Conservation (phyloP, 2,888 invertebrate genomes). For the Parnassius mnemosyne region DNA sequence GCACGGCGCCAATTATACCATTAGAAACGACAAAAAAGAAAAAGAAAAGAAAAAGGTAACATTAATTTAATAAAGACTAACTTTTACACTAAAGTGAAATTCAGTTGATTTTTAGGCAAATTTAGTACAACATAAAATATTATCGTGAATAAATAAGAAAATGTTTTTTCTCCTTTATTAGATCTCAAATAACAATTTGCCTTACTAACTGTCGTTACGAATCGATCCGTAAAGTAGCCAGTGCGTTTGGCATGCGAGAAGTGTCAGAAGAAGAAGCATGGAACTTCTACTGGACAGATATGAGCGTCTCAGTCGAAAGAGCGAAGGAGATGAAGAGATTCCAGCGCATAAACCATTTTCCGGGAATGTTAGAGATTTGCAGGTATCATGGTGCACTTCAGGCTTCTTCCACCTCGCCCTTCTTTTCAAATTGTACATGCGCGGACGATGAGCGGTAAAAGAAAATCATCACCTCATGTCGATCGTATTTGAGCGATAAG, state of each 20-base stretch:
- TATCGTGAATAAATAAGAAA: not conserved
- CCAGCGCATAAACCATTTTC: constrained; percentile 96
- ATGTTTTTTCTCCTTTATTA: constrained; percentile 29
- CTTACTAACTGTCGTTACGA: constrained; percentile 87
- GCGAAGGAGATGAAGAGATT: constrained; percentile 96
- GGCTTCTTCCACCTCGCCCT: too few species aligned
- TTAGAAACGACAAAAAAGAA: constrained; percentile 67
- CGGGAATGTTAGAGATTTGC: constrained; percentile 93
- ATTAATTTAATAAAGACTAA: not conserved
- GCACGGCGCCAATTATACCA: constrained; percentile 62
- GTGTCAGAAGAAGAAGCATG: constrained; percentile 90
- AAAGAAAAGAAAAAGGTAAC: constrained; percentile 66
- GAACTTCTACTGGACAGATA: constrained; percentile 96
- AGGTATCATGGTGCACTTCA: constrained; percentile 45
- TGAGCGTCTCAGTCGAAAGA: constrained; percentile 90
- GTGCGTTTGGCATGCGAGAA: constrained; percentile 87
- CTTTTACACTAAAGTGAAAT: too few species aligned
- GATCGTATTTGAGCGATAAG: not conserved
- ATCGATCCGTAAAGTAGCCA: constrained; percentile 85
- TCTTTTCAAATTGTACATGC: too few species aligned
- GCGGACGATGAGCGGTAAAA: too few species aligned
- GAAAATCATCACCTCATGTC: not conserved
- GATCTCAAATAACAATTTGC: constrained; percentile 82
- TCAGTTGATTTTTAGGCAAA: too few species aligned
- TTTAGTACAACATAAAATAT: too few species aligned